phyloP scores from a whole-genome alignment of 2,113 vertebrate genomes.

The Esox niger region DNA sequence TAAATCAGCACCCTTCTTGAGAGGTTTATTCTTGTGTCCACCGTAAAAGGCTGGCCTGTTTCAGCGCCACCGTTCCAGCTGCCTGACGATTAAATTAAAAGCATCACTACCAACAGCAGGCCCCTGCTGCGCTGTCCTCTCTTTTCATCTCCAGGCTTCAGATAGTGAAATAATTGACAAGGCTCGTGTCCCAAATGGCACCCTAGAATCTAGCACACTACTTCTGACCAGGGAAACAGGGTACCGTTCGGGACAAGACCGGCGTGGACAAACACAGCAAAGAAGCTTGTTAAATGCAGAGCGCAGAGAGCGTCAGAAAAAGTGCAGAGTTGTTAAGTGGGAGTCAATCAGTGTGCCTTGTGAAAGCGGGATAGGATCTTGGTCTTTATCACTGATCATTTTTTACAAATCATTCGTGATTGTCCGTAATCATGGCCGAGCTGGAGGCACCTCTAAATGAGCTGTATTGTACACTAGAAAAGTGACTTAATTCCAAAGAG shows the following conservation, averaged over 20 bases:
- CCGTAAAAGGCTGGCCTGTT: background rate
- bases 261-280: background rate
- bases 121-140: background rate
- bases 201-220: no score
- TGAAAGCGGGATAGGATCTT: no score
- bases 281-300: background rate
- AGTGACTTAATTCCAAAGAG: no score
- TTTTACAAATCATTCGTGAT: no score
- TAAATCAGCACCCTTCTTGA: background rate
- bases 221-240: no score
- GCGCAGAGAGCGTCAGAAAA: background rate
- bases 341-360: no score
- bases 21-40: background rate
- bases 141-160: slow-evolving; percentile 6
- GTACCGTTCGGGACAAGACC: no score
- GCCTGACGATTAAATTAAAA: background rate
- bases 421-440: no score
- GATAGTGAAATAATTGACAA: background rate
- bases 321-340: background rate
- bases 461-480: no score
- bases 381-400: no score
- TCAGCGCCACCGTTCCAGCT: background rate
- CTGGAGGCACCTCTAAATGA: no score
- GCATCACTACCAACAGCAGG: background rate
- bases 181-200: no score